Evolutionary conservation across 2,113 vertebrate species (phyloP).

Genomic region (Conger conger): DNA sequence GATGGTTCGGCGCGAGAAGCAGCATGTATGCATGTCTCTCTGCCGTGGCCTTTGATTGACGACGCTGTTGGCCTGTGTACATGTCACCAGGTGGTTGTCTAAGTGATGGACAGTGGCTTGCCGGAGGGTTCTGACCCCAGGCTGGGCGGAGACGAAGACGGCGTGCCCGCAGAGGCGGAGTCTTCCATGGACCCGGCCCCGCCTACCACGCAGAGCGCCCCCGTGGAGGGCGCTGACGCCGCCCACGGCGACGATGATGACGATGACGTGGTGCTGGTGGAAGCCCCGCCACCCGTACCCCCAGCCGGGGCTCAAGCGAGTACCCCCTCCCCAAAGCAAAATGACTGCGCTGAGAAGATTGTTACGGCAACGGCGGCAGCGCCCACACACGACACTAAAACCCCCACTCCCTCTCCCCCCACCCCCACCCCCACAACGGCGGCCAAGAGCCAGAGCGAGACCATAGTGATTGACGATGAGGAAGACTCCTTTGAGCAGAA

Average conservation of each 20-base stretch:
- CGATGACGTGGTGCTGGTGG: slow-evolving; percentile 91
- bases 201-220: slow-evolving; percentile 61
- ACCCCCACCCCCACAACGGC: slow-evolving; percentile 34
- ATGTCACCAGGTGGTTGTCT: slow-evolving; percentile 70
- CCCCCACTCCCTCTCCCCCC: slow-evolving; percentile 33
- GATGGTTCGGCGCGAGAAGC: background rate
- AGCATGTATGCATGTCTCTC: background rate
- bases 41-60: slow-evolving; percentile 11
- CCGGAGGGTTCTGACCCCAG: slow-evolving; percentile 73
- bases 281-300: slow-evolving; percentile 67
- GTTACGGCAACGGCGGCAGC: slow-evolving; percentile 34
- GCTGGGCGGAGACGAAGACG: slow-evolving; percentile 54
- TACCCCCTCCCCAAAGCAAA: slow-evolving; percentile 33
- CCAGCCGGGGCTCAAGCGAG: slow-evolving; percentile 43
- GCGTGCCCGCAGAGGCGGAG: slow-evolving; percentile 62
- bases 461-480: slow-evolving; percentile 97
- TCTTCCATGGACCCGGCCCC: slow-evolving; percentile 83
- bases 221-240: slow-evolving; percentile 46
- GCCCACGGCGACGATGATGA: slow-evolving; percentile 69
- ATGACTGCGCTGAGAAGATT: slow-evolving; percentile 51
- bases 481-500: slow-evolving; percentile 82
- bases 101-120: slow-evolving; percentile 82
- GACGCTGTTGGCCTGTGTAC: slow-evolving; percentile 36
- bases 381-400: slow-evolving; percentile 30
- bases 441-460: slow-evolving; percentile 78